phyloP scores from a whole-genome alignment of 30 jellyfish, hydroid and myxozoan genomes.

The Aurelia sp. region DNA sequence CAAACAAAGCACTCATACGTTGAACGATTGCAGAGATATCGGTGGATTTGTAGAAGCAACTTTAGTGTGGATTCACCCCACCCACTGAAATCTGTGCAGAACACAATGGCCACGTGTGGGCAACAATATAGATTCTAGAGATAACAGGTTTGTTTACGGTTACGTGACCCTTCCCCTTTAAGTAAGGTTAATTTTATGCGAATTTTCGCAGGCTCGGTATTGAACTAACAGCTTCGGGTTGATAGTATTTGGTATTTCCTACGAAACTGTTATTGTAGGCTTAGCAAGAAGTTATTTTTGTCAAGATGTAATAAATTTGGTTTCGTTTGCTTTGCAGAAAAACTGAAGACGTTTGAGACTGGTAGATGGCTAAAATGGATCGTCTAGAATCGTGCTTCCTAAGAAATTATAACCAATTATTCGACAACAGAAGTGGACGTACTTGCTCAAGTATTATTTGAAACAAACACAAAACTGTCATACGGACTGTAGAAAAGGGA shows the following conservation, averaged over 20 bases:
- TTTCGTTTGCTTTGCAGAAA: constrained; percentile 34
- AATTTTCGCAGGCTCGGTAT: too few species aligned
- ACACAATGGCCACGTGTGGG: too few species aligned
- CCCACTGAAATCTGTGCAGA: too few species aligned
- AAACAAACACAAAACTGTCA: constrained; percentile 12
- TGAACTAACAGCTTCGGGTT: not conserved
- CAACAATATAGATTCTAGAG: too few species aligned
- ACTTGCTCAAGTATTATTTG: constrained; percentile 36
- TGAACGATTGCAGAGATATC: too few species aligned
- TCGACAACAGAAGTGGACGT: constrained; percentile 29
- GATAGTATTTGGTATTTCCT: not conserved
- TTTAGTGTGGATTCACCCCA: too few species aligned
- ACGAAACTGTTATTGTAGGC: not conserved
- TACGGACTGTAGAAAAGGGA: constrained; percentile 6
- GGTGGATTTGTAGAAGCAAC: too few species aligned
- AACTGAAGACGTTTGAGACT: constrained; percentile 46
- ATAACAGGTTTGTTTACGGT: too few species aligned
- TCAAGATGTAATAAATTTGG: too few species aligned
- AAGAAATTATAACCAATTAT: not conserved
- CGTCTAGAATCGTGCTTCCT: constrained; percentile 20
- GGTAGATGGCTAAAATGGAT: not conserved
- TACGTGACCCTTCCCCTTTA: too few species aligned
- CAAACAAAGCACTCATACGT: too few species aligned
- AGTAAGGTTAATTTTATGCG: too few species aligned
- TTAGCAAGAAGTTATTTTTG: not conserved